Evolutionary conservation across 2,888 invertebrate species (phyloP), one percentile per base, ranked within the genome.

Genomic region (Epirrhoe alternata): DNA sequence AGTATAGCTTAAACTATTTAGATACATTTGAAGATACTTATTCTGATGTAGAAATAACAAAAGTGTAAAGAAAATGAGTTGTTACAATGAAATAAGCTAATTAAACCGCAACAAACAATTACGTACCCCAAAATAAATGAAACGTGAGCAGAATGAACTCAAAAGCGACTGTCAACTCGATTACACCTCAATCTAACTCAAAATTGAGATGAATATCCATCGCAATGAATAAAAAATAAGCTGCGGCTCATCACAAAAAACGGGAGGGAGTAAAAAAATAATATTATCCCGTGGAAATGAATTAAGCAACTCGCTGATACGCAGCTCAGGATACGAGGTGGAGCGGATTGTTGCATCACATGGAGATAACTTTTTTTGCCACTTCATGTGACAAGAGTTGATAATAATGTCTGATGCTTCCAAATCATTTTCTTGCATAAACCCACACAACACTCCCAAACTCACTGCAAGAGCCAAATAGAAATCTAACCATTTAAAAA

Each of bases 201-300:
- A 84, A 86, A 85, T 83, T 79, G 84, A 83, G 84, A 86, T 85
- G 88, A 88, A 85, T 86, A 86, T 83, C 85, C 86, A 82, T 88
- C 88, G 89, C 89, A 89, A 89, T 90, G 92, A 91, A 92, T 91
- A 92, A 92, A 92, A 93, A 92, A 90, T 93, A 93, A 93, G 89
- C 88, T 80, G 78, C 79, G 86, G 84, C 88, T 89, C 84, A 88
- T 86, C 86, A 87, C 86, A 87, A 86, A 88, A 90, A 90, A 81
- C 80, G 83, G 74, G 84, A 82, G 90, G 90, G 89, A 88, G 90
- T 88, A 92, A 92, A 92, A 92, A 93, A 93, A 93, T 93, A 93
- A 93, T 92, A 93, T 92, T 92, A 93, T 93, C 92, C 92, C 77
- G 89, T 90, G 90, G 90, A 93, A 92, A 93, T 92, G 92, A 93